These are phyloP conservation scores for Chymomyza amoena DNA, from an alignment of 2,888 invertebrate genomes.

Conservation along the genomic window DNA sequence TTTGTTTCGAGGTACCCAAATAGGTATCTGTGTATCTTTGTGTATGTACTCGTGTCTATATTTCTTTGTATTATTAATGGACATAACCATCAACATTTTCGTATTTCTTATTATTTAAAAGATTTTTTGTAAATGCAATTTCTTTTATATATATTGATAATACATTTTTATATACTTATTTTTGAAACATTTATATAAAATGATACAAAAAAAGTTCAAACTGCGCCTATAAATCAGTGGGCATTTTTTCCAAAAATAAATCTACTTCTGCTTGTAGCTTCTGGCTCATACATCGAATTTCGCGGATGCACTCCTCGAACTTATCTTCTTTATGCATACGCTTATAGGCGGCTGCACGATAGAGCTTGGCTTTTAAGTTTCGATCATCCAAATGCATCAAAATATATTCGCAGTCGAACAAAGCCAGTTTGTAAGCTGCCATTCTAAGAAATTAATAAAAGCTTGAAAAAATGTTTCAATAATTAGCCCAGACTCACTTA, in stretches of 20 bases:
- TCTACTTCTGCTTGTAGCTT: slow-evolving; percentile 15
- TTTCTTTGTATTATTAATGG: no score
- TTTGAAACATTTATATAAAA: no score
- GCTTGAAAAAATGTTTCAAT: neutral
- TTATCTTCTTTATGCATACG: slow-evolving; percentile 44
- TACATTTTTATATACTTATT: no score
- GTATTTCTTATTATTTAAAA: no score
- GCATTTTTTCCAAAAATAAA: slow-evolving; percentile 34
- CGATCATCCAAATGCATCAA: slow-evolving; percentile 22
- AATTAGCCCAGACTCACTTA: slow-evolving; percentile 23
- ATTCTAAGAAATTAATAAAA: slow-evolving; percentile 24
- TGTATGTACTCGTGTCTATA: no score
- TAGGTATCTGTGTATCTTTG: no score
- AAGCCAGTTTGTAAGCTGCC: slow-evolving; percentile 31
- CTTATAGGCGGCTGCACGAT: slow-evolving; percentile 39
- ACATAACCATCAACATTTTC: no score
- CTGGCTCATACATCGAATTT: slow-evolving; percentile 26
- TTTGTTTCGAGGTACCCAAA: no score
- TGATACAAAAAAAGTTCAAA: no score
- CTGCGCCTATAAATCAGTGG: slow-evolving; percentile 31
- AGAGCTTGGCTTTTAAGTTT: slow-evolving; percentile 51
- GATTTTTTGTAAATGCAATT: no score
- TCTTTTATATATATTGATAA: no score
- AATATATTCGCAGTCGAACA: slow-evolving; percentile 47
- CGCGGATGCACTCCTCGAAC: slow-evolving; percentile 23